These are phyloP conservation scores for Andrena bucephala DNA, from an alignment of 2,888 invertebrate genomes.

Conservation along the genomic window DNA sequence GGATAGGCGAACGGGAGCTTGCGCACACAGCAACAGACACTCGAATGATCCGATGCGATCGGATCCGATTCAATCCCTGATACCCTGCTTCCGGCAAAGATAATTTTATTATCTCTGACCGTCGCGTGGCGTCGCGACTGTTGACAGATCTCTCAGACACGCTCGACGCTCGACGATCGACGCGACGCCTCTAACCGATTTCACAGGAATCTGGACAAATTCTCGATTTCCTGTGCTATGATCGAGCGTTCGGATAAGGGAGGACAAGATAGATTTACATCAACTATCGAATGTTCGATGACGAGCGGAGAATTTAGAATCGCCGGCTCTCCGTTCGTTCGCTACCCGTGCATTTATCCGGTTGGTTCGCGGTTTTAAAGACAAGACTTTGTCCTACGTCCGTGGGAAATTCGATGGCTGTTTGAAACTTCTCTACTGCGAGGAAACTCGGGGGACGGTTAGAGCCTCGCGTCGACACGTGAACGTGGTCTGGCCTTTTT, in stretches of 20 bases:
- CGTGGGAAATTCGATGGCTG: conserved; percentile 67
- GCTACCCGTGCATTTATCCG: conserved; percentile 5
- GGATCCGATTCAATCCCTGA: conserved; percentile 12
- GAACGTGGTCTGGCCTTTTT: conserved; percentile 38
- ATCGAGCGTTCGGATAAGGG: not conserved
- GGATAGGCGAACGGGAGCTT: conserved; percentile 13
- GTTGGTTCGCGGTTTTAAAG: conserved; percentile 34
- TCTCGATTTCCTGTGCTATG: not conserved
- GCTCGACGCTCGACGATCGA: not conserved
- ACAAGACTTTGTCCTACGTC: conserved; percentile 51
- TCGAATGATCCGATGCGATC: conserved; percentile 4
- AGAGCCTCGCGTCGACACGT: conserved; percentile 34
- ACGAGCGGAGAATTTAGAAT: too few relatives aligned
- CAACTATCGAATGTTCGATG: conserved; percentile 1
- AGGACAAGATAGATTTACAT: conserved; percentile 13
- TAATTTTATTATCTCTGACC: conserved; percentile 39
- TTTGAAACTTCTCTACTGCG: conserved; percentile 43
- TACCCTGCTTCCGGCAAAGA: not conserved
- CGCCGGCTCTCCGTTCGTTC: not conserved
- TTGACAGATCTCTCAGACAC: not conserved
- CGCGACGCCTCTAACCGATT: too few relatives aligned
- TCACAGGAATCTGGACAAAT: not conserved
- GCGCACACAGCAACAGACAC: conserved; percentile 3
- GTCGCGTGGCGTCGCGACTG: not conserved
- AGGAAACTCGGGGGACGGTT: conserved; percentile 35